phyloP scores from a whole-genome alignment of 2,113 vertebrate species.

The Tautogolabrus adspersus region DNA sequence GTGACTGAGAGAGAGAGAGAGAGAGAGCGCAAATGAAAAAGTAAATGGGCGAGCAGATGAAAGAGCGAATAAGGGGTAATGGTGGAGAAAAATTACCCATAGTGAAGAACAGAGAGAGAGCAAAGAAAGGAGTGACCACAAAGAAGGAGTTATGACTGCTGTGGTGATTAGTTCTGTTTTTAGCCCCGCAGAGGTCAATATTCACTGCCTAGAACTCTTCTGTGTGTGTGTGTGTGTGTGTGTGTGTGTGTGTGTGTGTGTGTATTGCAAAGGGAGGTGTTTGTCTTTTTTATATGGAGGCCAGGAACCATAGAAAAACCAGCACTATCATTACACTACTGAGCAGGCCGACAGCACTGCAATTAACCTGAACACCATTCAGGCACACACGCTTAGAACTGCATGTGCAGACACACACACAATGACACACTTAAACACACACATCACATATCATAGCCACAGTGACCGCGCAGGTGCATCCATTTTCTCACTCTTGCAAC shows the following conservation, averaged over 20 bases:
- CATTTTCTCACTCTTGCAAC: not conserved
- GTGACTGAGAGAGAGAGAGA: not conserved
- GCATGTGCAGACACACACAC: not conserved
- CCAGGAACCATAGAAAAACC: constrained; percentile 59
- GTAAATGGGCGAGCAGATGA: constrained; percentile 60
- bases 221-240: too few species aligned
- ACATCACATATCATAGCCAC: constrained; percentile 26
- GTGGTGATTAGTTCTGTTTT: constrained; percentile 83
- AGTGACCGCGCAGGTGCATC: not conserved
- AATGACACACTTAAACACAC: not conserved
- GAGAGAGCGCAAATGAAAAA: constrained; percentile 56
- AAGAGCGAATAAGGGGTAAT: constrained; percentile 67
- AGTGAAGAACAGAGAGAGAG: constrained; percentile 50
- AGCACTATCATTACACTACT: constrained; percentile 75
- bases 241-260: not conserved
- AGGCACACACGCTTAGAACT: constrained; percentile 6
- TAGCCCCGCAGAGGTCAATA: constrained; percentile 79
- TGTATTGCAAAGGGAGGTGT: constrained; percentile 9
- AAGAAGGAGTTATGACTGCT: constrained; percentile 75
- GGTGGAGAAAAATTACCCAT: constrained; percentile 72
- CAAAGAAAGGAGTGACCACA: constrained; percentile 63
- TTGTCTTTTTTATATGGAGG: constrained; percentile 56
- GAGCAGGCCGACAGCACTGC: constrained; percentile 69
- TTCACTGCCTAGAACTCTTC: constrained; percentile 64
- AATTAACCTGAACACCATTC: constrained; percentile 73